phyloP scores from a whole-genome alignment of 2,888 invertebrate species.

The Oegoconia quadripuncta region DNA sequence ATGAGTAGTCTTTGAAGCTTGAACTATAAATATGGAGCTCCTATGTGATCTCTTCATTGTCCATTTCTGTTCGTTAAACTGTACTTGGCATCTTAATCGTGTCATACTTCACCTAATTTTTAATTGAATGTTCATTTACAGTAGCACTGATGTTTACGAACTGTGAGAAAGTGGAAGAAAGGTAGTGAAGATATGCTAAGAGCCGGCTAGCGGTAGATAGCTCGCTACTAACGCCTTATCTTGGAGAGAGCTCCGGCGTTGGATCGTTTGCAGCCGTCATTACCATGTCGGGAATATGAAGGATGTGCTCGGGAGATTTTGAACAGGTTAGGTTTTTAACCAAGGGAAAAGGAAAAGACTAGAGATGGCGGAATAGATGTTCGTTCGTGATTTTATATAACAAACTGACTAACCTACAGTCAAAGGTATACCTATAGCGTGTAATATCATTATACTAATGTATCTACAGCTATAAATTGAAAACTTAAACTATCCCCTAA shows the following conservation, averaged over 20 bases:
- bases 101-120: background rate
- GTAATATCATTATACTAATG: too few species aligned
- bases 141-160: constrained; percentile 14
- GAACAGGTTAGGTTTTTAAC: too few species aligned
- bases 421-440: too few species aligned
- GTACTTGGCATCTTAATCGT: too few species aligned
- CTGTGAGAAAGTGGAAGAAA: constrained; percentile 14
- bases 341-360: background rate
- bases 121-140: background rate
- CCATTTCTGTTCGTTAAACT: too few species aligned
- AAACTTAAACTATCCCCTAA: too few species aligned
- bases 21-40: background rate
- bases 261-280: constrained; percentile 34
- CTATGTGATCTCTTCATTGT: too few species aligned
- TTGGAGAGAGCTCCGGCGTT: constrained; percentile 25
- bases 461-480: too few species aligned
- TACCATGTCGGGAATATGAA: constrained; percentile 17
- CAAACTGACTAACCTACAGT: too few species aligned
- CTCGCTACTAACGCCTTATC: constrained; percentile 38
- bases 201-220: constrained; percentile 36
- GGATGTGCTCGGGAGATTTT: background rate
- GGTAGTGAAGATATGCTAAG: constrained; percentile 40
- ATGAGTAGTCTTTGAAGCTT: background rate
- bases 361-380: too few species aligned
- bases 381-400: too few species aligned